phyloP scores from a whole-genome alignment of 1,140 invertebrate genomes.

The Pseudoatta argentina region DNA sequence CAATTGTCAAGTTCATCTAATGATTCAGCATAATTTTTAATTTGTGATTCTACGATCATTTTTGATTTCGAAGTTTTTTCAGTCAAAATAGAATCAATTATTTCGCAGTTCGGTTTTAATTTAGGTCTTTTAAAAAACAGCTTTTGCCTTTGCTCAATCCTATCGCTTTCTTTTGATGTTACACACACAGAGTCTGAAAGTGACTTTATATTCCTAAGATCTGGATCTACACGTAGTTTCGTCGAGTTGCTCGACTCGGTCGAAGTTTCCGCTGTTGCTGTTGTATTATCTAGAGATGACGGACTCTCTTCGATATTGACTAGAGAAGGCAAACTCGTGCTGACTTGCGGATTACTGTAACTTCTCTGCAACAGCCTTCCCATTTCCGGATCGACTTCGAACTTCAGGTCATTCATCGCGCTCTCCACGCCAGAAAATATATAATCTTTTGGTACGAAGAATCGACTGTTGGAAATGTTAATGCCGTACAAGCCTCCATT shows the following conservation, averaged over 20 bases:
- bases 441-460: slow-evolving; percentile 80
- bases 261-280: background rate
- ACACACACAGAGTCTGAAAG: slow-evolving; percentile 9
- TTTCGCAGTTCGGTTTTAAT: slow-evolving; percentile 44
- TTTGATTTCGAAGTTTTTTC: slow-evolving; percentile 22
- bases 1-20: slow-evolving; percentile 26
- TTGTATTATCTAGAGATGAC: background rate
- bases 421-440: slow-evolving; percentile 73
- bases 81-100: slow-evolving; percentile 62
- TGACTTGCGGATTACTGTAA: slow-evolving; percentile 43
- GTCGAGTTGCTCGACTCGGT: background rate
- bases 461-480: slow-evolving; percentile 79
- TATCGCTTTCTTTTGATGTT: slow-evolving; percentile 37
- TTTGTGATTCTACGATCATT: background rate
- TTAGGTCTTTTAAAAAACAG: slow-evolving; percentile 68
- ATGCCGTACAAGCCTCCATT: slow-evolving; percentile 75
- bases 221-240: background rate
- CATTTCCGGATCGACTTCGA: slow-evolving; percentile 81
- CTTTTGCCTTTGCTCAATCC: slow-evolving; percentile 38
- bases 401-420: slow-evolving; percentile 79
- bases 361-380: slow-evolving; percentile 76
- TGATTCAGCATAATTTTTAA: background rate
- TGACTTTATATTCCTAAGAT: background rate
- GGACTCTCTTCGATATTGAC: slow-evolving; percentile 13
- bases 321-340: background rate